Percentiles rank a stretch among this genome's conserved stretches.
Evolutionary conservation across 2,113 vertebrate genomes (phyloP).

Genomic region (Anser brachyrhynchus): DNA sequence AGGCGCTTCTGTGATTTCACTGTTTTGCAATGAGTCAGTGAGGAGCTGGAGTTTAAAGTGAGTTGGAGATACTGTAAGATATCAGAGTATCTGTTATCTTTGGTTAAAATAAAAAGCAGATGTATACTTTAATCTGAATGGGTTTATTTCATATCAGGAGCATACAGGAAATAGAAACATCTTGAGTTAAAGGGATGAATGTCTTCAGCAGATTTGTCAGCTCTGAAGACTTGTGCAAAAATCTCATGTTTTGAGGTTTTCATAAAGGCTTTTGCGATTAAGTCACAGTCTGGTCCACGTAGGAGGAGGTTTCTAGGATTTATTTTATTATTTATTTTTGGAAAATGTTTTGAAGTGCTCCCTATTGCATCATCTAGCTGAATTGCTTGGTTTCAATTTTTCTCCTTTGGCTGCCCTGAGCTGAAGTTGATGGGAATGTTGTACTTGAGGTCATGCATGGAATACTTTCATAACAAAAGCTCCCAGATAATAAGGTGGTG

Average conservation of each 20-base stretch:
- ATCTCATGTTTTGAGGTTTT: neutral
- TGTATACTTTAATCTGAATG: neutral
- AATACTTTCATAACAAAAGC: neutral
- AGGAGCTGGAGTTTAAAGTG: neutral
- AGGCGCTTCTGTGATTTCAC: neutral
- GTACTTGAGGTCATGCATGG: neutral
- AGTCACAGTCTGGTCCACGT: neutral
- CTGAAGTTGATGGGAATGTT: neutral
- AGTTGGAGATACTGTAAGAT: neutral
- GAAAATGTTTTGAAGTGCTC: neutral
- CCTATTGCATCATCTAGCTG: constrained; percentile 1
- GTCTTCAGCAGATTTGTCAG: neutral
- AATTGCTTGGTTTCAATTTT: constrained; percentile 11
- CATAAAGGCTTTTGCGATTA: neutral
- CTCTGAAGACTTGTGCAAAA: neutral
- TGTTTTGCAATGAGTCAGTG: neutral
- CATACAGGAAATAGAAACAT: neutral
- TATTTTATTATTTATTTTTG: neutral
- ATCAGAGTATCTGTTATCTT: neutral
- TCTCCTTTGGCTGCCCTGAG: neutral
- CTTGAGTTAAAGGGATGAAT: neutral
- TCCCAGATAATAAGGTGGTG: neutral
- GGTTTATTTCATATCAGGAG: neutral
- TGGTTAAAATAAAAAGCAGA: neutral
- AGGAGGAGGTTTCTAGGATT: neutral